Base-by-base conservation (phyloP, 2,113 vertebrate species). In the Dromiciops gliroides region DNA sequence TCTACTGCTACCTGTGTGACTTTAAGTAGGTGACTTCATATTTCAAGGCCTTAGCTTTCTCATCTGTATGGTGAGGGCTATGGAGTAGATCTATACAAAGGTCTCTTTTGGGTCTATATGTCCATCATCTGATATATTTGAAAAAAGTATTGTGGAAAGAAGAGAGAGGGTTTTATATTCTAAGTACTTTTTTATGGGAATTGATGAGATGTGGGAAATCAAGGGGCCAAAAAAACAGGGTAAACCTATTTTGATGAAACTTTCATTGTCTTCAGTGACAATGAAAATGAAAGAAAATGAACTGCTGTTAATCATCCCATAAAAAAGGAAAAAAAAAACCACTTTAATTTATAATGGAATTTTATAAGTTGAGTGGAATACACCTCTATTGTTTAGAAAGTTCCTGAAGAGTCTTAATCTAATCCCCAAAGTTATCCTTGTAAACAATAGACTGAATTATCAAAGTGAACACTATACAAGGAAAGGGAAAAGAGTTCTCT, bases 11-110 rank as follows among this genome's bases (percentile, higher is more conserved):
- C 31, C 11, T 67, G 14, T 37, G 7, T 75, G 67, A 75, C 67
- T 75, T 44, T 83, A n/a, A 83, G 37, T 83, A 83, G n/a, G n/a
- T 83, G 67, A 83, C n/a, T 83, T 83, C 89, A 91, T 89, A 91
- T 91, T 53, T 53, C 24, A 89, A n/a, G 4, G 50, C 25, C 51
- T 92, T 48, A 37, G 7, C 44, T 83, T 94, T 56, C 67, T 89
- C 67, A 60, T 56, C 2, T 48, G 11, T 90, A 50, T 90, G 60
- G 60, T 94, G 50, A 75, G 14, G n/a, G 16, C 19, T 44, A 83
- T 83, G n/a, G n/a, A 83, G 67, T 83, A 7, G 48, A 92, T n/a
- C 51, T 49, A 92, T 60, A 48, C 89, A 48, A 91, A 91, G 48
- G 12, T 48, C 22, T 28, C 89, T n/a, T 48, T 47, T 19, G 50